Evolutionary conservation across 1,140 invertebrate species (phyloP), one percentile per base, ranked within the genome.

Genomic region (Megalonaias nervosa): DNA sequence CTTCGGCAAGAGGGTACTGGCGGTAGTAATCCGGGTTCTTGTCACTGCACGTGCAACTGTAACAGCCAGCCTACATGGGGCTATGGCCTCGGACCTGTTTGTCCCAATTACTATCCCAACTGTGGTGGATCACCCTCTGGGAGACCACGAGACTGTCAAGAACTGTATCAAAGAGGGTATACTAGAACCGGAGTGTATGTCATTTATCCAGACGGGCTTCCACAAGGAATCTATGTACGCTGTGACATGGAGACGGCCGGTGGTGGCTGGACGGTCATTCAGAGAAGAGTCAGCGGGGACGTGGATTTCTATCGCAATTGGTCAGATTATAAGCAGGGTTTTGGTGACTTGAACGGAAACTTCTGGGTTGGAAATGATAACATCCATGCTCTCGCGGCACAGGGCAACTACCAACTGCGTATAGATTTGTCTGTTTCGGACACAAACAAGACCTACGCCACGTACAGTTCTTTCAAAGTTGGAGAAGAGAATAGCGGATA

Each of bases 391-490:
- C 23, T 81, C 17, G 75, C 80, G 19, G n/a, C 58, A 5, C 26
- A 67, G 15, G 62, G 58, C 9, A 26, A 58, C 0, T 64, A 77
- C 26, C 59, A 75, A 68, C 64, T 81, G 12, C 61, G 80, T 5
- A 72, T 81, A 26, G 80, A 81, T n/a, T 62, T 81, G 68, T 73
- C 74, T 55, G 75, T 78, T 58, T 78, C 72, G n/a, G 70, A 75
- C 17, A 26, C 31, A 9, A 56, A 72, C n/a, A 75, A 19, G 1
- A 62, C 48, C 16, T 78, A 67, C 57, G 75, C 75, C 6, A 64
- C 68, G 23, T 81, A 78, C 56, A 55, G 31, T 21, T 23, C 56
- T 13, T 81, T 81, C 48, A 62, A 31, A 23, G 68, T 81, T 21
- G 66, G 70, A 21, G 16, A 31, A 1, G 68, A 78, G 26, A 11